phyloP scores from a whole-genome alignment of 2,113 vertebrate species.

The Gnathonemus longibarbis region DNA sequence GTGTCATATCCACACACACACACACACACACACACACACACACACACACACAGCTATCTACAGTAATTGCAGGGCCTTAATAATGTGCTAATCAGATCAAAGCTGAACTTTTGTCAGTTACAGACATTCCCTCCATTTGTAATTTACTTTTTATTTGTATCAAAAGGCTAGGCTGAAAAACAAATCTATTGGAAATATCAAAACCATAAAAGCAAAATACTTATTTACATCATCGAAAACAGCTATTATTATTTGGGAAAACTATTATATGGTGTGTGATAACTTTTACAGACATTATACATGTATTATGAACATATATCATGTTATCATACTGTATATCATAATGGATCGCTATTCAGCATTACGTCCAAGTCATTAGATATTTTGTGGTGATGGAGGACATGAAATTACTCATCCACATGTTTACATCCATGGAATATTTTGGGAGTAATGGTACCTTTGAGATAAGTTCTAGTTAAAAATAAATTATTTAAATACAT shows the following conservation, averaged over 20 bases:
- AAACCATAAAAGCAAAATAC: background rate
- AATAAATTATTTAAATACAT: background rate
- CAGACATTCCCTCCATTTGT: conserved; percentile 48
- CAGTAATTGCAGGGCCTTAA: conserved; percentile 25
- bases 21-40: too few species aligned
- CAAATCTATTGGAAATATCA: background rate
- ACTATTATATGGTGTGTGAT: background rate
- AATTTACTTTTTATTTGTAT: background rate
- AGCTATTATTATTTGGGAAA: background rate
- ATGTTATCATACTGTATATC: background rate
- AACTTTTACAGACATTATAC: background rate
- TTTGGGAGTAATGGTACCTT: conserved; percentile 33
- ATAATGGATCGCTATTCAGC: background rate
- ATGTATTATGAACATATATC: background rate
- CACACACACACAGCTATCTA: background rate
- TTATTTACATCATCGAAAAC: background rate
- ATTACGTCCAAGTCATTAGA: conserved; percentile 53
- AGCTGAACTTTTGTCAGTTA: conserved; percentile 65
- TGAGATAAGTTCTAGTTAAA: conserved; percentile 1
- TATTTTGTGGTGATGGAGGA: conserved; percentile 52
- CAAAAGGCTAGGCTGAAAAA: background rate
- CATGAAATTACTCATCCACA: conserved; percentile 48
- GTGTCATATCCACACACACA: background rate
- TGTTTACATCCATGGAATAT: conserved; percentile 38
- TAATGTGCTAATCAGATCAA: conserved; percentile 58